Conservation (phyloP, 2,797 vertebrate species). For the Nasua narica region DNA sequence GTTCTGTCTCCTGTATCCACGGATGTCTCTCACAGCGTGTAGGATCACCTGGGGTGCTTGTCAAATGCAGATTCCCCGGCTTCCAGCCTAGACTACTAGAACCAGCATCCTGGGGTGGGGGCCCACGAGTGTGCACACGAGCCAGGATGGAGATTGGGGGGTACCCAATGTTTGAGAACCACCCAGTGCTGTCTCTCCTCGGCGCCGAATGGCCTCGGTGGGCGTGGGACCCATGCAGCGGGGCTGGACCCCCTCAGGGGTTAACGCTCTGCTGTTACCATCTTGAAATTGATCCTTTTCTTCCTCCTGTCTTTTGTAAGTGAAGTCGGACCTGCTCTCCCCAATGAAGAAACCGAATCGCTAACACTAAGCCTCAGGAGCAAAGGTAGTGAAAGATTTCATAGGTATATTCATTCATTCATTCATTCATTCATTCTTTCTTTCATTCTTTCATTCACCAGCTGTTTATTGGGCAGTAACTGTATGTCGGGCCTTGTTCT, state of each 20-base stretch:
- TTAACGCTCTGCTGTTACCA: background rate
- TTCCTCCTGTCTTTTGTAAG: background rate
- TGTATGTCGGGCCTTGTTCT: background rate
- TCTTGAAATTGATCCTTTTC: background rate
- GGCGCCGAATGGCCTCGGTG: background rate
- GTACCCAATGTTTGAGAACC: background rate
- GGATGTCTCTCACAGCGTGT: background rate
- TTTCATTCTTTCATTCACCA: background rate
- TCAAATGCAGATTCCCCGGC: background rate
- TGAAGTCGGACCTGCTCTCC: background rate
- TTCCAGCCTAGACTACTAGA: background rate
- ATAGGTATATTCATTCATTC: background rate
- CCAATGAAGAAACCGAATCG: background rate
- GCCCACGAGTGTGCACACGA: background rate
- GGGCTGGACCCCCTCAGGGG: background rate
- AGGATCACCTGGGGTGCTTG: background rate
- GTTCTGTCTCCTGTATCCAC: background rate
- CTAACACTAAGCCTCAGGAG: background rate
- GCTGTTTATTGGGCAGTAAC: background rate
- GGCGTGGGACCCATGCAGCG: fast-evolving
- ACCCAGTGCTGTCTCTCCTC: fast-evolving
- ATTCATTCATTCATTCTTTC: background rate
- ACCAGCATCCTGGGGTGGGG: background rate
- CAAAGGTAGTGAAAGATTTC: background rate
- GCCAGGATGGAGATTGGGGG: background rate